A percentile compares a stretch with the other conserved stretches of the same genome.
Evolutionary conservation across 2,113 vertebrate genomes (phyloP).

Genomic region (Dipodomys merriami): DNA sequence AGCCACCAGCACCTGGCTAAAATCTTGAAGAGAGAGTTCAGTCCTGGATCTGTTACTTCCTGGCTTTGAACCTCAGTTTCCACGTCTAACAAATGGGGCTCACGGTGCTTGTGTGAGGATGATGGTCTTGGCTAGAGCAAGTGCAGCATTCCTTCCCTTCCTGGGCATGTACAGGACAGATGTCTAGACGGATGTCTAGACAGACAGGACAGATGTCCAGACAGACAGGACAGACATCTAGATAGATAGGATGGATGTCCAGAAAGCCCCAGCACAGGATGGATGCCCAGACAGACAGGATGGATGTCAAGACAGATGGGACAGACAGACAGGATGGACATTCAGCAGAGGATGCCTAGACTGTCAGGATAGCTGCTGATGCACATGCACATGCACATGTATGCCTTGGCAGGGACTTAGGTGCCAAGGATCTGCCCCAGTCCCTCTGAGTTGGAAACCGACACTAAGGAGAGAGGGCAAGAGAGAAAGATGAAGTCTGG

Average conservation of each 20-base stretch:
- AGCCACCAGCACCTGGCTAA: neutral
- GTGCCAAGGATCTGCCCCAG: neutral
- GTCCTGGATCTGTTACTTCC: neutral
- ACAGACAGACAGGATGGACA: too few species aligned
- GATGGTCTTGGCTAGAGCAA: neutral
- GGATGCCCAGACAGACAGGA: too few species aligned
- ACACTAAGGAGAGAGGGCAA: neutral
- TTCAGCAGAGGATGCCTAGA: too few species aligned
- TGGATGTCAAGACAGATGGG: too few species aligned
- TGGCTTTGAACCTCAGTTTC: conserved; percentile 22
- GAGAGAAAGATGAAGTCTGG: accelerated
- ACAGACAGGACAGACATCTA: too few species aligned
- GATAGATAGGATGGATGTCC: too few species aligned
- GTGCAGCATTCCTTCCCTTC: too few species aligned
- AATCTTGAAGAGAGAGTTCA: neutral
- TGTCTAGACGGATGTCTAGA: too few species aligned
- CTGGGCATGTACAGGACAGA: neutral
- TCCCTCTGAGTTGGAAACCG: neutral
- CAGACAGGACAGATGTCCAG: too few species aligned
- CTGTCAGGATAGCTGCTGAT: too few species aligned
- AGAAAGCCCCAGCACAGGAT: too few species aligned
- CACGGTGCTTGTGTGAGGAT: neutral
- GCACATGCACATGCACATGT: neutral
- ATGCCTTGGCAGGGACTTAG: neutral
- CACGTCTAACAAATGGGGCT: neutral